A percentile compares a stretch with the other conserved stretches of the same genome.
These are phyloP conservation scores for Amiota mariae DNA, from an alignment of 2,888 invertebrate genomes.

Conservation along the genomic window DNA sequence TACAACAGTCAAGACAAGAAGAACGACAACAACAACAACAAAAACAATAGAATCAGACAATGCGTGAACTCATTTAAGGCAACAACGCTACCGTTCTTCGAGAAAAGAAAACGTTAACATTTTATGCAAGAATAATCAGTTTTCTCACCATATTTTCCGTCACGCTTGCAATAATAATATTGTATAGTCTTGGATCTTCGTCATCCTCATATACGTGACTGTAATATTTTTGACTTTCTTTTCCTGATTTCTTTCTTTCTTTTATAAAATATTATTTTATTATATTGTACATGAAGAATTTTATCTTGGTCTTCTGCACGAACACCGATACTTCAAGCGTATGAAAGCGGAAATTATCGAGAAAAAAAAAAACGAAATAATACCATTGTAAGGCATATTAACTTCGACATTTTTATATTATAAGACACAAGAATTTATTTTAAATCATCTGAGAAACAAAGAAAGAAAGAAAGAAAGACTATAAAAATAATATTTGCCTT, in stretches of 20 bases:
- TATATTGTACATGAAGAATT: background rate
- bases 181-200: background rate
- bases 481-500: too few species aligned
- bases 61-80: constrained; percentile 22
- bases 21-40: background rate
- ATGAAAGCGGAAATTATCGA: constrained; percentile 17
- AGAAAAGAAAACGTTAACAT: too few species aligned
- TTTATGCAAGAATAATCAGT: constrained; percentile 15
- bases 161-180: background rate
- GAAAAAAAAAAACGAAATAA: background rate
- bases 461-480: too few species aligned
- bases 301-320: constrained; percentile 23
- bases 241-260: background rate
- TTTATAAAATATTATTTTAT: background rate
- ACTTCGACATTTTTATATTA: too few species aligned
- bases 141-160: background rate
- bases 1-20: too few species aligned
- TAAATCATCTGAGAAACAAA: too few species aligned
- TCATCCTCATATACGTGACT: background rate
- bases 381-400: background rate
- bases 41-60: constrained; percentile 22
- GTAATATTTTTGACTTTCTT: background rate
- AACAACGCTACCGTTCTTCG: background rate
- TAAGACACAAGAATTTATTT: too few species aligned
- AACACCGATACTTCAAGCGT: background rate